Percentiles rank a stretch among this genome's conserved stretches.
Evolutionary conservation across 2,113 vertebrate species (phyloP).

Genomic region (Steatornis caripensis): DNA sequence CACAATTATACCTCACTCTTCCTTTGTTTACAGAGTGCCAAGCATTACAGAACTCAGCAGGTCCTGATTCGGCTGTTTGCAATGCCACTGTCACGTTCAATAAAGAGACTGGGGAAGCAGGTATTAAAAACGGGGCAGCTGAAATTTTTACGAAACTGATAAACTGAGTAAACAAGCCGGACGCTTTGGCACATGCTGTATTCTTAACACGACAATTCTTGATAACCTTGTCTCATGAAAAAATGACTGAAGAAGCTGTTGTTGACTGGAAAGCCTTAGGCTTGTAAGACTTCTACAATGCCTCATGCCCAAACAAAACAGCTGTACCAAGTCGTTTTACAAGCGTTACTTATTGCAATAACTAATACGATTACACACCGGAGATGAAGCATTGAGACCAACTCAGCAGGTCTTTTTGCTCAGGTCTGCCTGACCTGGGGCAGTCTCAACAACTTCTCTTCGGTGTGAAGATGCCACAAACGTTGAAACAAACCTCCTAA

Average conservation of each 20-base stretch:
- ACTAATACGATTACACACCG: not conserved
- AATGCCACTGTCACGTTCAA: not conserved
- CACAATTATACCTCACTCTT: slow-evolving; percentile 47
- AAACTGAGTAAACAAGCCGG: not conserved
- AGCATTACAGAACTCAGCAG: not conserved
- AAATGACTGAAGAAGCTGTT: not conserved
- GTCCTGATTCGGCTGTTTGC: not conserved
- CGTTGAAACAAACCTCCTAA: not conserved
- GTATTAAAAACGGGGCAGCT: not conserved
- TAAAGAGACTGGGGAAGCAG: not conserved
- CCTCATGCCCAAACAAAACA: not conserved
- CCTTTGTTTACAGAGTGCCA: slow-evolving; percentile 49
- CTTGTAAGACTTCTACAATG: not conserved
- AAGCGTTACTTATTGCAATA: not conserved
- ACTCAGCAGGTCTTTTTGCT: not conserved
- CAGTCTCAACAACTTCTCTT: not conserved
- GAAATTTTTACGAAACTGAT: not conserved
- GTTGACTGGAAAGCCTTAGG: not conserved
- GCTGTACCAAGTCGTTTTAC: not conserved
- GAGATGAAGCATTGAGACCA: not conserved
- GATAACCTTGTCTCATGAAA: not conserved
- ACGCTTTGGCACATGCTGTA: not conserved
- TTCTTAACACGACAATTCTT: not conserved
- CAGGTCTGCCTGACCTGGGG: not conserved
- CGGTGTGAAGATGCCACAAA: not conserved